Conservation (phyloP, 2,888 invertebrate genomes). For the Mayetiola destructor region DNA sequence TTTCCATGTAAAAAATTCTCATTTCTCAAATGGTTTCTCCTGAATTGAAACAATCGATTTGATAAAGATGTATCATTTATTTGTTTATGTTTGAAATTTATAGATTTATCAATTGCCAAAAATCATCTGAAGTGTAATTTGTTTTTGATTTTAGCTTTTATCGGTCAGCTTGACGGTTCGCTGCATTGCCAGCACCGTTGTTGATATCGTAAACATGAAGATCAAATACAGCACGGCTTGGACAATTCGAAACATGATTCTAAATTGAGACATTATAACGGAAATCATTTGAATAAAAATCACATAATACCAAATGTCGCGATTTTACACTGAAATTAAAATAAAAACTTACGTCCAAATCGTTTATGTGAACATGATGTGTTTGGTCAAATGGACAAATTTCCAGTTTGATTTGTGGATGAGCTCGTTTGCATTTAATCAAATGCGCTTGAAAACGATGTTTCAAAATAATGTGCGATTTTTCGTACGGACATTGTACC, state of each 20-base stretch:
- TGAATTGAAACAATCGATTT: no score
- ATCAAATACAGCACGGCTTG: conserved; percentile 17
- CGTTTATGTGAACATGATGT: conserved; percentile 40
- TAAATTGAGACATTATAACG: conserved; percentile 14
- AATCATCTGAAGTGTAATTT: no score
- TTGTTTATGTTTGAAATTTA: no score
- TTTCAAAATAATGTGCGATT: conserved; percentile 39
- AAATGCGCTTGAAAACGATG: conserved; percentile 42
- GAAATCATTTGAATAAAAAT: neutral
- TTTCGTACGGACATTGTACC: conserved; percentile 43
- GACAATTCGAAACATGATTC: conserved; percentile 22
- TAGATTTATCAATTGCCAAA: no score
- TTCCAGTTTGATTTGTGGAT: conserved; percentile 32
- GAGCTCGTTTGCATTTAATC: conserved; percentile 41
- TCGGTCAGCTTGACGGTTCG: neutral
- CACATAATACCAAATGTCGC: no score
- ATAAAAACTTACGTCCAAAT: conserved; percentile 37
- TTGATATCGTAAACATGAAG: neutral
- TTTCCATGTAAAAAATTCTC: no score
- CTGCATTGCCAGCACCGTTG: neutral
- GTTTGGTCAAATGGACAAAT: conserved; percentile 44
- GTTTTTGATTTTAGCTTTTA: no score
- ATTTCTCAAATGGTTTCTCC: no score
- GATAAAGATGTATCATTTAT: no score
- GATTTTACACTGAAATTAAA: no score